Evolutionary conservation across 2,797 vertebrate species (phyloP), one percentile per base, ranked within the genome.

Genomic region (Myotis vivesi): DNA sequence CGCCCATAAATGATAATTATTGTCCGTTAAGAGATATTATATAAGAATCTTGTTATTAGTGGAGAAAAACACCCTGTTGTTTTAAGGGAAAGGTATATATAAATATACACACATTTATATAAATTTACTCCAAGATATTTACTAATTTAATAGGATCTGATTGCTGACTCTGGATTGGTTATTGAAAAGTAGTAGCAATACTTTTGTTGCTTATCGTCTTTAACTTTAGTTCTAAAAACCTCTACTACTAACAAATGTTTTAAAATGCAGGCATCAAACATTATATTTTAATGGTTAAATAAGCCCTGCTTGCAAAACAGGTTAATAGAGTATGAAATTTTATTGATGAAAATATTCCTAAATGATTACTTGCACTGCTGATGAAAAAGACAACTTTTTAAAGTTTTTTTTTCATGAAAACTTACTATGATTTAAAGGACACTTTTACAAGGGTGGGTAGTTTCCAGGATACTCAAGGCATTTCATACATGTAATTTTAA

Each of bases 311-410:
- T 33, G 12, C 57, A 79, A 69, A 87, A 41, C 23, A 57, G 25
- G 19, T 73, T 66, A 44, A 49, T 19, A 84, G 9, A 91, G 19
- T 64, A 87, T 59, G 49, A 51, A 53, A 36, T 51, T 88, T 88
- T 20, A 86, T 75, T 22, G 22, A 72, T 72, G 12, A 86, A 89
- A 73, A n/a, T 88, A 23, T 71, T 81, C 81, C 62, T 90, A 71
- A 84, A 93, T 79, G 33, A 83, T 64, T 66, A 53, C 15, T 90
- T 89, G 25, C 11, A 73, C 6, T 83, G 53, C 49, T 77, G 93
- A 86, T 79, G 59, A 85, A 96, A 96, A 76, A 23, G 17, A 88
- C 49, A 85, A 80, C 2, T 64, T 87, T 76, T 89, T 13, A 20
- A 84, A 75, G n/a, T 36, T 25, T 64, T 23, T 4, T 8, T 3